phyloP scores from a whole-genome alignment of 1,140 invertebrate species.

The Bradysia coprophila region DNA sequence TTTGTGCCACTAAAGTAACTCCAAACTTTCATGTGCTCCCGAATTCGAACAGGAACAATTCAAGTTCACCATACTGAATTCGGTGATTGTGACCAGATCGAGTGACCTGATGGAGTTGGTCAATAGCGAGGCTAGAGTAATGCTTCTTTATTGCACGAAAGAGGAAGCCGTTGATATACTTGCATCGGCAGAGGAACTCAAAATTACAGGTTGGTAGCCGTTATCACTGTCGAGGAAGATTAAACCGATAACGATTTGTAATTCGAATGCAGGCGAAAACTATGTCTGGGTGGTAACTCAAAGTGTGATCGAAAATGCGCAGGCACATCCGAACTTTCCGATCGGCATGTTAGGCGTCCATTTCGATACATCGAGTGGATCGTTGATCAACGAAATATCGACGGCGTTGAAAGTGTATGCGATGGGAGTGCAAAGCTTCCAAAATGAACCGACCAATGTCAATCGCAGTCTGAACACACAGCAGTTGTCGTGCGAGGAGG shows the following conservation, averaged over 20 bases:
- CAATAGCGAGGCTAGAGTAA: slow-evolving; percentile 80
- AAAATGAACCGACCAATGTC: slow-evolving; percentile 48
- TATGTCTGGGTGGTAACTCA: slow-evolving; percentile 97
- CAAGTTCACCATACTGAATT: slow-evolving; percentile 74
- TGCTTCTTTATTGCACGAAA: slow-evolving; percentile 79
- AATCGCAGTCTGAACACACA: slow-evolving; percentile 53
- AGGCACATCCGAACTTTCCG: slow-evolving; percentile 68
- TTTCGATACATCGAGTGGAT: slow-evolving; percentile 68
- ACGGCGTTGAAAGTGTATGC: slow-evolving; percentile 81
- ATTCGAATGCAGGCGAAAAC: slow-evolving; percentile 58
- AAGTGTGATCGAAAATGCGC: slow-evolving; percentile 64
- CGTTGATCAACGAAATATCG: slow-evolving; percentile 67
- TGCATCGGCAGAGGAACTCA: slow-evolving; percentile 55
- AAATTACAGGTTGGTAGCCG: slow-evolving; percentile 51
- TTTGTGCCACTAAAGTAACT: not conserved
- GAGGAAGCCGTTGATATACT: slow-evolving; percentile 76
- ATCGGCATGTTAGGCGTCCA: slow-evolving; percentile 87
- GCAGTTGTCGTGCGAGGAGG: slow-evolving; percentile 35
- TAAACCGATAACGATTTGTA: not conserved
- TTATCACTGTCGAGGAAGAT: not conserved
- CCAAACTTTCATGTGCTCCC: slow-evolving; percentile 5
- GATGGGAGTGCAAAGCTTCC: slow-evolving; percentile 72
- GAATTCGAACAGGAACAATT: slow-evolving; percentile 50
- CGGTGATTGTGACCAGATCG: slow-evolving; percentile 54
- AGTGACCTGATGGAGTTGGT: slow-evolving; percentile 54